Base-by-base conservation (phyloP, 35 echinoderm and acorn worm genomes). In the Nesometra sesokonis region DNA sequence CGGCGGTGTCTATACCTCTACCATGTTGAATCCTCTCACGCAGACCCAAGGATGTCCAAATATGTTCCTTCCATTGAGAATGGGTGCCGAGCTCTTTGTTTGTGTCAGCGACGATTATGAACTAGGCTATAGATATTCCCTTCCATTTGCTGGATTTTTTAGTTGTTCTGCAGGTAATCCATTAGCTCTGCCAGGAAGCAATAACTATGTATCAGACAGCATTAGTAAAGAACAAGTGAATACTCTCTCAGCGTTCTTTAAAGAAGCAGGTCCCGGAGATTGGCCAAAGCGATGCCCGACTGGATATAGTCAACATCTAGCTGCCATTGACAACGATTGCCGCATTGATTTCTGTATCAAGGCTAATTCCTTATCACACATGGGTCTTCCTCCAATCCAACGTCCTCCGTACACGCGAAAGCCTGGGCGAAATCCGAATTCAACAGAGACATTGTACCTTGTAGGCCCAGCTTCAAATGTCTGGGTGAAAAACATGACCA, bases 31-130 rank as follows among this genome's bases (percentile, higher is more conserved):
- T 40, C 76, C 77, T 0, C n/a, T 87, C 13, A 87, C 86, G 11
- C 30, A 87, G 27, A 17, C 21, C 35, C 32, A 30, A 5, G 31
- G 33, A 32, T 87, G 86, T 43, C 86, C 86, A 43, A 77, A 57
- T 9, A 29, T 32, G 21, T 87, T 87, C 36, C 46, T 38, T 36
- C 76, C 86, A 37, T 32, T 78, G 27, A 78, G 39, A 13, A 29
- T 87, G 27, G 17, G 57, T 17, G 35, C 86, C 8, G 86, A 87
- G 0, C 36, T 87, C 13, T 78, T 38, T 30, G 86, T 87, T 8
- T 87, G 86, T 77, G 77, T 87, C 32, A 87, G 77, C 36, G 86
- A 87, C 80, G 86, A 87, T 30, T 87, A 79, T 36, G 86, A 87
- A 78, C 76, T 79, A 32, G 86, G 86, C 34, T n/a, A 32, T 21